Evolutionary conservation across 2,888 invertebrate genomes (phyloP).

Genomic region (Chrysotoxum bicinctum): DNA sequence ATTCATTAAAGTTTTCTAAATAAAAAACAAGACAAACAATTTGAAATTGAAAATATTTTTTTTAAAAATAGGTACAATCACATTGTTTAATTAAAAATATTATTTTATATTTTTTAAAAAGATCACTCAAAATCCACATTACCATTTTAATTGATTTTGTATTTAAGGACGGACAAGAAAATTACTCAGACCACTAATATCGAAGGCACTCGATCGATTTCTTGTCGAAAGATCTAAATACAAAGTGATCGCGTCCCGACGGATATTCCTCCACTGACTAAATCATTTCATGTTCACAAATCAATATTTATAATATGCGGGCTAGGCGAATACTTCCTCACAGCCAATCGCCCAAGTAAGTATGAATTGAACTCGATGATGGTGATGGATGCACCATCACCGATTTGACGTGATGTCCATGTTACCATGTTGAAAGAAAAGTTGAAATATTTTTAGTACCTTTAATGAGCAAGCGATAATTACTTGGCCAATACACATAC

Average conservation of each 20-base stretch:
- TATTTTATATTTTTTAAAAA: too few species aligned
- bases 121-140: neutral
- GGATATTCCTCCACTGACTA: slow-evolving; percentile 77
- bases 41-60: neutral
- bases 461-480: neutral
- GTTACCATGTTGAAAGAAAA: slow-evolving; percentile 33
- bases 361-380: slow-evolving; percentile 2
- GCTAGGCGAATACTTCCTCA: slow-evolving; percentile 49
- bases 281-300: slow-evolving; percentile 79
- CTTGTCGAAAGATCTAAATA: neutral
- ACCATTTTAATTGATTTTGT: neutral
- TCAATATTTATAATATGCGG: slow-evolving; percentile 79
- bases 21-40: too few species aligned
- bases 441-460: slow-evolving; percentile 77
- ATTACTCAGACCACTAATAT: neutral
- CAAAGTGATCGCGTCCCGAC: slow-evolving; percentile 36
- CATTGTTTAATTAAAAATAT: too few species aligned
- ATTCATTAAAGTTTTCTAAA: too few species aligned
- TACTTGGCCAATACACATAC: neutral
- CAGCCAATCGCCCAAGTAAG: slow-evolving; percentile 41
- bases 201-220: neutral
- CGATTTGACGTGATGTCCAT: slow-evolving; percentile 32
- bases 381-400: slow-evolving; percentile 37
- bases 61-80: too few species aligned
- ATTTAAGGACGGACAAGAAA: neutral